Evolutionary conservation across 1,140 invertebrate species (phyloP).

Genomic region (Hermetia illucens): DNA sequence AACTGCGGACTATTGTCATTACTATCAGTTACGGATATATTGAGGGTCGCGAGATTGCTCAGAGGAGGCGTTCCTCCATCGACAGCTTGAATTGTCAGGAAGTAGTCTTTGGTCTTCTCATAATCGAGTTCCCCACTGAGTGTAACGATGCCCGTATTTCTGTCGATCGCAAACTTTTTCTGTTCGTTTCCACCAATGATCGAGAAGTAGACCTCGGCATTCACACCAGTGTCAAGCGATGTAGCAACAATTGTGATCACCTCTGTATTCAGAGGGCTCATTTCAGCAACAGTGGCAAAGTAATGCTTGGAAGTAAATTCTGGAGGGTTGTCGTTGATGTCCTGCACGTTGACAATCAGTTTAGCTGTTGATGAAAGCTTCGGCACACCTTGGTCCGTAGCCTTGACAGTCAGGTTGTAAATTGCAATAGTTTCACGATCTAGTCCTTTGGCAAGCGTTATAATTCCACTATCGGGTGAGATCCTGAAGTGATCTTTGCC

Average conservation of each 20-base stretch:
- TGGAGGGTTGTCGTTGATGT: slow-evolving; percentile 91
- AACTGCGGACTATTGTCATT: slow-evolving; percentile 86
- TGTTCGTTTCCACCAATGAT: slow-evolving; percentile 80
- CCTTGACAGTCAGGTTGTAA: slow-evolving; percentile 74
- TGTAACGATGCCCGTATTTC: slow-evolving; percentile 54
- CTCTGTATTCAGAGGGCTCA: slow-evolving; percentile 56
- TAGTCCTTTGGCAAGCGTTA: slow-evolving; percentile 63
- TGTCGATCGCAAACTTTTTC: slow-evolving; percentile 66
- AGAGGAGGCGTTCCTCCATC: slow-evolving; percentile 77
- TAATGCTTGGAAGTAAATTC: slow-evolving; percentile 72
- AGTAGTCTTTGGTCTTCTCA: slow-evolving; percentile 73
- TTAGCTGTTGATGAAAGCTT: slow-evolving; percentile 39
- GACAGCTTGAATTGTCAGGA: slow-evolving; percentile 76
- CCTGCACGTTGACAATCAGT: slow-evolving; percentile 50
- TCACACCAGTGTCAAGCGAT: slow-evolving; percentile 84
- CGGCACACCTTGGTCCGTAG: slow-evolving; percentile 62
- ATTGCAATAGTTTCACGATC: slow-evolving; percentile 74
- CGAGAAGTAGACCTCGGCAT: slow-evolving; percentile 83
- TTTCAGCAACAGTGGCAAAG: slow-evolving; percentile 56
- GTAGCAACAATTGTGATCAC: slow-evolving; percentile 71
- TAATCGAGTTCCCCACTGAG: slow-evolving; percentile 69
- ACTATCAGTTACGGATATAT: slow-evolving; percentile 72
- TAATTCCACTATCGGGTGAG: slow-evolving; percentile 61
- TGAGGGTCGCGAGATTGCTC: slow-evolving; percentile 72
- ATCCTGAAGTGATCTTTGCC: slow-evolving; percentile 58